Evolutionary conservation across 2,113 vertebrate species (phyloP).

Genomic region (Gallinago media): DNA sequence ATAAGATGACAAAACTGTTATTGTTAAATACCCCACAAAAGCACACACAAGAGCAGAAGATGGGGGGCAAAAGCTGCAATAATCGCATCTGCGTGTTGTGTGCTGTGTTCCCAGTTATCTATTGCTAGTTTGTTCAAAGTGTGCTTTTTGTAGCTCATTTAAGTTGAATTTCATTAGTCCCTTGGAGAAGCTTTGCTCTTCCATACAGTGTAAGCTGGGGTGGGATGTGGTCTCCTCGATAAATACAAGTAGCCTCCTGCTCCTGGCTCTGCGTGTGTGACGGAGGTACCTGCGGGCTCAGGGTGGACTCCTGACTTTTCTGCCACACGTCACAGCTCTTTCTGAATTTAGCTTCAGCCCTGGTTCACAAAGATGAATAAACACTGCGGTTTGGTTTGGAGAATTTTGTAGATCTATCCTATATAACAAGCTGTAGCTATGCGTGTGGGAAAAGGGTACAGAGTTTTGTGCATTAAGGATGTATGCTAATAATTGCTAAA

Average conservation of each 20-base stretch:
- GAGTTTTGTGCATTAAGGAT: not conserved
- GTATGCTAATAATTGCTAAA: not conserved
- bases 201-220: rapidly evolving
- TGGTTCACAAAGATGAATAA: not conserved
- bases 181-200: not conserved
- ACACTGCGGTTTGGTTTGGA: not conserved
- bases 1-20: no score
- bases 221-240: not conserved
- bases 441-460: rapidly evolving
- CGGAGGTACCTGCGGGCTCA: not conserved
- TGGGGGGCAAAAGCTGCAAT: not conserved
- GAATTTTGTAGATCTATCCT: rapidly evolving
- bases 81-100: rapidly evolving
- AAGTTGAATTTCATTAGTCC: not conserved
- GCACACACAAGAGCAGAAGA: no score
- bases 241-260: not conserved
- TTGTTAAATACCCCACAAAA: no score
- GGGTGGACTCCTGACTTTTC: not conserved
- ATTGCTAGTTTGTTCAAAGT: not conserved
- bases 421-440: not conserved
- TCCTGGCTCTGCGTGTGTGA: rapidly evolving
- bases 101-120: not conserved
- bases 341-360: not conserved
- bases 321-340: not conserved
- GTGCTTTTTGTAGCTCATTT: not conserved